Conservation (phyloP, 1,140 invertebrate species). For the Rhagoletis zephyria region DNA sequence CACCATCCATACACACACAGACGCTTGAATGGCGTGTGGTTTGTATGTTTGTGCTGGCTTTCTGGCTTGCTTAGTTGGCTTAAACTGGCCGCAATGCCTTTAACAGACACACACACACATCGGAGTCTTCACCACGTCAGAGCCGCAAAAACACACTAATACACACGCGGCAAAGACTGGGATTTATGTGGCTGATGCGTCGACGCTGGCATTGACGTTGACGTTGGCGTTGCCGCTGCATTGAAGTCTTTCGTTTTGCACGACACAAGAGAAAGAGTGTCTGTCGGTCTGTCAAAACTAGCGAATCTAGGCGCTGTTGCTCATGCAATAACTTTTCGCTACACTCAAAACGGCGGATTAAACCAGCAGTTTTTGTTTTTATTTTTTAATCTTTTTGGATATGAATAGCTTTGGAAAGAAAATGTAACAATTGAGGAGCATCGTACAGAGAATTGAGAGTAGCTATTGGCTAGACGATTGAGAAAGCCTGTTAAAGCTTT, state of each 20-base stretch:
- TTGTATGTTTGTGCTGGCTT: neutral
- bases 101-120: neutral
- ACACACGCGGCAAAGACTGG: neutral
- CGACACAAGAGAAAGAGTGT: neutral
- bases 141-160: neutral
- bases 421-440: neutral
- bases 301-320: neutral
- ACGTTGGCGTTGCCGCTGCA: neutral
- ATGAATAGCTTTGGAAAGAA: neutral
- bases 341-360: neutral
- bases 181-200: neutral
- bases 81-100: slow-evolving; percentile 33
- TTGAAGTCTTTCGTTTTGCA: slow-evolving; percentile 34
- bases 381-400: neutral
- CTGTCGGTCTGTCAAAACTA: neutral
- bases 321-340: neutral
- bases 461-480: neutral
- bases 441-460: neutral
- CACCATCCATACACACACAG: neutral
- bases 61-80: slow-evolving; percentile 41
- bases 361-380: neutral
- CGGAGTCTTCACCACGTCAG: too few relatives aligned
- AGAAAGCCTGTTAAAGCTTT: neutral
- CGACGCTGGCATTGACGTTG: neutral
- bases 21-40: neutral